Conservation (phyloP, 2,888 invertebrate genomes). For the Schrankia costaestrigalis region DNA sequence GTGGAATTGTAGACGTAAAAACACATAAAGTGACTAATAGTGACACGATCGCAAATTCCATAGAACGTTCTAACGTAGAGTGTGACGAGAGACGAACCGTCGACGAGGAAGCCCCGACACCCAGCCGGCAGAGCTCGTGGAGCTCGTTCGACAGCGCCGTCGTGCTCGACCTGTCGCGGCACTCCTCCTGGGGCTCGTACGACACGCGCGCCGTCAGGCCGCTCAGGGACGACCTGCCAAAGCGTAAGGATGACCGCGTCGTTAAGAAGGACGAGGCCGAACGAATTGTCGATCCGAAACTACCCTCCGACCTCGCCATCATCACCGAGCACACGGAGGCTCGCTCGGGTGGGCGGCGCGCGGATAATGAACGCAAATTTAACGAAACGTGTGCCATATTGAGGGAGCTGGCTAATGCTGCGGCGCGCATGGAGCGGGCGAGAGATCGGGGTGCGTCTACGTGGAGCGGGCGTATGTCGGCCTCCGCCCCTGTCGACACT, state of each 20-base stretch:
- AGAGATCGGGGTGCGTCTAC: constrained; percentile 61
- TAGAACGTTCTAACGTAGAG: constrained; percentile 85
- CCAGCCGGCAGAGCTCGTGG: constrained; percentile 87
- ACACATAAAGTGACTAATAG: constrained; percentile 59
- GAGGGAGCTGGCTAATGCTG: constrained; percentile 73
- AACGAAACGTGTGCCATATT: constrained; percentile 83
- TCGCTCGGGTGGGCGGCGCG: constrained; percentile 31
- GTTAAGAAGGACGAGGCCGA: constrained; percentile 34
- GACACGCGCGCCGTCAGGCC: constrained; percentile 77
- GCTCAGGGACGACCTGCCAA: constrained; percentile 51
- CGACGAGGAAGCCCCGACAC: constrained; percentile 56
- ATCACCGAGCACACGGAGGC: constrained; percentile 61
- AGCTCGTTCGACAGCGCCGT: constrained; percentile 89
- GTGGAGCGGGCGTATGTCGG: constrained; percentile 78
- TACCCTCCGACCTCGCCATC: constrained; percentile 56
- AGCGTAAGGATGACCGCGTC: constrained; percentile 53
- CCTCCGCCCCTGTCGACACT: constrained; percentile 83
- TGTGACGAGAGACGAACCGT: constrained; percentile 53
- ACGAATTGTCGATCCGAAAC: constrained; percentile 29
- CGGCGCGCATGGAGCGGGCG: constrained; percentile 59
- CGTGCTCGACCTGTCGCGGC: constrained; percentile 86
- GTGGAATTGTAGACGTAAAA: constrained; percentile 71
- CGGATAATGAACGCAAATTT: constrained; percentile 69
- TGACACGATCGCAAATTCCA: constrained; percentile 86
- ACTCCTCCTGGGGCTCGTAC: constrained; percentile 91